Percentiles rank a stretch among this genome's conserved stretches.
phyloP scores from a whole-genome alignment of 1,140 invertebrate genomes.

The Drosophila azteca region DNA sequence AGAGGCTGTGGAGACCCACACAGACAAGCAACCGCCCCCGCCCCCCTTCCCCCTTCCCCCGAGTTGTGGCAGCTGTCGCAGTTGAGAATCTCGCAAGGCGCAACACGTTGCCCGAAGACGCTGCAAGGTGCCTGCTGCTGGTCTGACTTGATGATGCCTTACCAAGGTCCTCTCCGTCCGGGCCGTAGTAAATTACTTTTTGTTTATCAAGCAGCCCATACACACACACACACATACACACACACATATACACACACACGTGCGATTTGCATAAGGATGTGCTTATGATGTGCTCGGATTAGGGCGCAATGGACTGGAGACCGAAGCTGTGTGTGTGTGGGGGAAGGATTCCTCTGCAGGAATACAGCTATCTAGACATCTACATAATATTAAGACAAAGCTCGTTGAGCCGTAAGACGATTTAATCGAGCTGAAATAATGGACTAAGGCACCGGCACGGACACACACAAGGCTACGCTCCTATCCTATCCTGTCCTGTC shows the following conservation, averaged over 20 bases:
- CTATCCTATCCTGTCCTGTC: not conserved
- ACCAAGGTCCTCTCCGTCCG: conserved; percentile 40
- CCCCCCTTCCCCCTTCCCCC: no score
- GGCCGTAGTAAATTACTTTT: conserved; percentile 76
- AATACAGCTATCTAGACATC: conserved; percentile 68
- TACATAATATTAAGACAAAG: conserved; percentile 82
- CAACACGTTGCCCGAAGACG: conserved; percentile 76
- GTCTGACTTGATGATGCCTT: conserved; percentile 21
- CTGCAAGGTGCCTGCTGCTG: conserved; percentile 49
- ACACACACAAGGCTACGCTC: conserved; percentile 1
- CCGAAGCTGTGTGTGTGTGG: not conserved
- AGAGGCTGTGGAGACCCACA: not conserved
- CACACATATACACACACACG: conserved; percentile 30
- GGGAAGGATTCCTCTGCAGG: conserved; percentile 2
- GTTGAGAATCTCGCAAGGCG: conserved; percentile 62
- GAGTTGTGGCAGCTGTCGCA: conserved; percentile 30
- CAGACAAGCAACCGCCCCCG: no score
- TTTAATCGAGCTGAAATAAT: conserved; percentile 82
- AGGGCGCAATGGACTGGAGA: conserved; percentile 69
- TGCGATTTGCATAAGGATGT: conserved; percentile 79
- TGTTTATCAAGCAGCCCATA: conserved; percentile 71
- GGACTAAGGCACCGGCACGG: conserved; percentile 57
- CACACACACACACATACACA: conserved; percentile 29
- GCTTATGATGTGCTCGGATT: conserved; percentile 79
- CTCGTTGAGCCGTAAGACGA: conserved; percentile 81